Evolutionary conservation across 2,113 vertebrate genomes (phyloP).

Genomic region (Hydrochoerus hydrochaeris): DNA sequence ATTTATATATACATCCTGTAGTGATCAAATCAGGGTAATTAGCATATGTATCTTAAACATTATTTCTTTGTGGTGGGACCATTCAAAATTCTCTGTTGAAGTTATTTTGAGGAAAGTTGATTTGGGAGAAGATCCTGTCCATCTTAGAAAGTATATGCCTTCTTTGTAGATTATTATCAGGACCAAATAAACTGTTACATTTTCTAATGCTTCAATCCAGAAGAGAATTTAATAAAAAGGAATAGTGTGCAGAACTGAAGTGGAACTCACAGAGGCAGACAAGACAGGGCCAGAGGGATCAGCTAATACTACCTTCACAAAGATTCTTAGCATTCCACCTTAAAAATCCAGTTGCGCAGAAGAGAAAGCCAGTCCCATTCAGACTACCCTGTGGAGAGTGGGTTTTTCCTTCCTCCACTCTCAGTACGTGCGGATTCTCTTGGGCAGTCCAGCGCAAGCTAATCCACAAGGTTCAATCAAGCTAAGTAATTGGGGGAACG

Average conservation of each 20-base stretch:
- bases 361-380: slow-evolving; percentile 78
- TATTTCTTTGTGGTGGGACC: not conserved
- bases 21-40: not conserved
- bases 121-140: slow-evolving; percentile 9
- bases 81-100: not conserved
- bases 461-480: slow-evolving; percentile 64
- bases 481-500: slow-evolving; percentile 68
- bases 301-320: slow-evolving; percentile 60
- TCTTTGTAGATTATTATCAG: slow-evolving; percentile 50
- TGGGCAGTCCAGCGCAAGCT: slow-evolving; percentile 32
- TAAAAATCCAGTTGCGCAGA: slow-evolving; percentile 85
- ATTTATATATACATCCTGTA: not conserved
- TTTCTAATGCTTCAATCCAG: not conserved
- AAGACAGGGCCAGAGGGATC: not conserved
- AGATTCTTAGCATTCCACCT: slow-evolving; percentile 88
- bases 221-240: slow-evolving; percentile 9
- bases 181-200: not conserved
- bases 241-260: not conserved
- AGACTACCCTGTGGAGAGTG: slow-evolving; percentile 53
- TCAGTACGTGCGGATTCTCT: slow-evolving; percentile 56
- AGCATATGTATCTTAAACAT: not conserved
- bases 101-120: not conserved
- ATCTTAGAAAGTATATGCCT: slow-evolving; percentile 28
- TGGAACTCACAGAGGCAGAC: not conserved
- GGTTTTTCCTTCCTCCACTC: slow-evolving; percentile 6